Evolutionary conservation across 2,888 invertebrate species (phyloP), one percentile per base, ranked within the genome.

Genomic region (Biston betularia): DNA sequence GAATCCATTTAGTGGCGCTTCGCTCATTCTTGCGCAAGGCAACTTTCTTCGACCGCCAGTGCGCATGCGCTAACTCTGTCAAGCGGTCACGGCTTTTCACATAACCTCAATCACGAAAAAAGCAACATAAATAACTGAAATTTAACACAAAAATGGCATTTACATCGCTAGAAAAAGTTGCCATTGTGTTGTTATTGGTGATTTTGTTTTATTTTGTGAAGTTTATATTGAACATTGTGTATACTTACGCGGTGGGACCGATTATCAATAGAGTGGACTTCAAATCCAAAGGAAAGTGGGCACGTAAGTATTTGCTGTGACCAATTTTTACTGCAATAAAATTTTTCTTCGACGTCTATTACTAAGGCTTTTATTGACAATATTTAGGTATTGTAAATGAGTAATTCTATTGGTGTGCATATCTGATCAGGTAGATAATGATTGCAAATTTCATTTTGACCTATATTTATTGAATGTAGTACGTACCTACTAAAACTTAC

Each of bases 231-330:
- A 76, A 79, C 75, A 74, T 84, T 10, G 60, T 92, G 61, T 92
- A 90, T 72, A 82, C 77, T 33, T 92, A 86, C 69, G 83, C 95
- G 46, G 77, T 95, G 61, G 95, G 95, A 33, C 95, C 95, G 45
- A 84, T 93, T 42, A 78, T 95, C 9, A 85, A 96, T 62, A 92
- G 92, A 77, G 92, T 96, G 65, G 94, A 97, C 88, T 94, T 96
- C 70, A 95, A 94, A 80, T 94, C 95, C 53, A 94, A 95, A 83
- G 97, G 97, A 78, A 94, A 95, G 89, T 97, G 97, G 97, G 97
- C 97, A 88, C 95, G 97, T 97, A 90, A 95, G 96, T 95, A 74
- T 8, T 1, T 4, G 3, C 12, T 40, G n/a, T 38, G n/a, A 45
- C 9, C 12, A 38, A 46, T 15, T 46, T 46, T 48, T 38, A 38